phyloP scores from a whole-genome alignment of 1,140 invertebrate species.

The Polypedilum vanderplanki region DNA sequence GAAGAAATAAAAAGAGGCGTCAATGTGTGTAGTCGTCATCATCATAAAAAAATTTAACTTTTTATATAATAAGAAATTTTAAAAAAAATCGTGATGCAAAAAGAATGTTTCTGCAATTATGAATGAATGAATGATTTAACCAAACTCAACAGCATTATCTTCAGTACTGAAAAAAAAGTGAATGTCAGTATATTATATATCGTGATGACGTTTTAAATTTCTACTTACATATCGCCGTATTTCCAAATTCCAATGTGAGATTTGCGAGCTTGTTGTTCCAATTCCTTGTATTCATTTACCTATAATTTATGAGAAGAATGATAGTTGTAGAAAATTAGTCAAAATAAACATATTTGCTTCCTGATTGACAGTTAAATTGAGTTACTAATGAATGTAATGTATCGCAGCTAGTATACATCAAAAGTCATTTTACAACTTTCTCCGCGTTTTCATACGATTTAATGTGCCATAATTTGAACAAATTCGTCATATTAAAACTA shows the following conservation, averaged over 20 bases:
- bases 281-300: constrained; percentile 71
- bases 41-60: neutral
- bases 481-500: constrained; percentile 1
- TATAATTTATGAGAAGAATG: constrained; percentile 40
- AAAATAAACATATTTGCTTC: neutral
- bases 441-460: neutral
- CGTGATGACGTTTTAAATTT: constrained; percentile 54
- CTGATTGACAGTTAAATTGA: neutral
- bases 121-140: constrained; percentile 3
- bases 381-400: neutral
- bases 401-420: neutral
- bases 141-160: constrained; percentile 15
- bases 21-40: neutral
- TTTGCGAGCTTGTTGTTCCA: constrained; percentile 78
- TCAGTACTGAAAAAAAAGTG: neutral
- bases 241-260: constrained; percentile 85
- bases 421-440: neutral
- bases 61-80: neutral
- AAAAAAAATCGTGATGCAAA: constrained; percentile 13
- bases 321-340: too few species aligned
- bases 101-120: neutral
- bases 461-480: constrained; percentile 20
- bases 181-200: neutral
- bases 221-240: constrained; percentile 93
- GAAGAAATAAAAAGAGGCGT: neutral